phyloP scores from a whole-genome alignment of 2,797 vertebrate species.

The Coreius guichenoti region DNA sequence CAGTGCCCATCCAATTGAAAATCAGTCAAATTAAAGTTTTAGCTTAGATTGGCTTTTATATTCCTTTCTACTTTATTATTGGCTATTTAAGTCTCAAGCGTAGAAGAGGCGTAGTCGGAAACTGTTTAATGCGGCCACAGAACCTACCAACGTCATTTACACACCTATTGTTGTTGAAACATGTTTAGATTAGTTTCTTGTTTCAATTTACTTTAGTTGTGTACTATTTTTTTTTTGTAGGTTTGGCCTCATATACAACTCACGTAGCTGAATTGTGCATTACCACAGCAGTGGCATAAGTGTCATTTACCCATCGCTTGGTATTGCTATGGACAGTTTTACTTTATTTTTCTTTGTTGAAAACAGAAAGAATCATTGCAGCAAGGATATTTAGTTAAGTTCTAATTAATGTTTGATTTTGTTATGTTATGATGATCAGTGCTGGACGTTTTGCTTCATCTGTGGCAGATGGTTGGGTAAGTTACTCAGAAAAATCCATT shows the following conservation, averaged over 20 bases:
- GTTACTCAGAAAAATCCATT: background rate
- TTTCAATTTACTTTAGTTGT: background rate
- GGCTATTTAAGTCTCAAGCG: background rate
- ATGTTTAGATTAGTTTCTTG: background rate
- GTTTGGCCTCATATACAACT: background rate
- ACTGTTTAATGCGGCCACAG: background rate
- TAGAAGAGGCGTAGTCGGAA: background rate
- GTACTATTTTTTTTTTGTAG: background rate
- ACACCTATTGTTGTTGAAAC: background rate
- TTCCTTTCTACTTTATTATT: background rate
- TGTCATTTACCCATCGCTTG: background rate
- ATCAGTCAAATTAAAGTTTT: background rate
- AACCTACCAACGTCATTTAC: background rate
- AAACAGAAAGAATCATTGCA: background rate
- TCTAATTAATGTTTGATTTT: background rate
- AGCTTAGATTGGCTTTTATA: conserved; percentile 16
- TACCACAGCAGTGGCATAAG: background rate
- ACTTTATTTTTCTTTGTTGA: background rate
- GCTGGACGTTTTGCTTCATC: background rate
- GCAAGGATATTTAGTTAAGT: background rate
- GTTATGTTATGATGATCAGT: background rate
- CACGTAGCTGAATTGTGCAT: background rate
- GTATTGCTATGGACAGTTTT: background rate
- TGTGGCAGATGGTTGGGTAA: conserved; percentile 8
- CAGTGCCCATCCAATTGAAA: conserved; percentile 4